These are phyloP conservation scores for Chloroceryle amazona DNA, from an alignment of 2,797 vertebrate species.

Conservation along the genomic window DNA sequence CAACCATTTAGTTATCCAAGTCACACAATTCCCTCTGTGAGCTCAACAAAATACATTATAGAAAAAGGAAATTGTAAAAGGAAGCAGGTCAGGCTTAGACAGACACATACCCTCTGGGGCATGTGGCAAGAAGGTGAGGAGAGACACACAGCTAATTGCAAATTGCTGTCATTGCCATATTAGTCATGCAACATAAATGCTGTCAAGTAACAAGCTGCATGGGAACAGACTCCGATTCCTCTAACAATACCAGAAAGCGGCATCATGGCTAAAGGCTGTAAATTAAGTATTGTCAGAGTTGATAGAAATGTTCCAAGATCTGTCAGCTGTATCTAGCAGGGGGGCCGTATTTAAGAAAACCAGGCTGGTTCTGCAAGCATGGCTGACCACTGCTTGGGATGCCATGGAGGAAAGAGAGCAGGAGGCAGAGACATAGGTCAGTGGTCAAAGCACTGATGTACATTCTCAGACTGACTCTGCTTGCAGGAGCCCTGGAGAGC, in stretches of 20 bases:
- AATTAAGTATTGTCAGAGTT: neutral
- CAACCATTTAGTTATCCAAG: neutral
- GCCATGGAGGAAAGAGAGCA: neutral
- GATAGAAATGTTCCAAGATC: neutral
- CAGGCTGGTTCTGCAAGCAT: neutral
- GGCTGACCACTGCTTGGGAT: neutral
- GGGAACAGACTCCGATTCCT: slow-evolving; percentile 38
- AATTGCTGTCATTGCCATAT: slow-evolving; percentile 19
- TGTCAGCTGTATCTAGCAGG: neutral
- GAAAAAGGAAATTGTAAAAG: neutral
- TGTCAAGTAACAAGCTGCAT: slow-evolving; percentile 41
- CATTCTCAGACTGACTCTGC: neutral
- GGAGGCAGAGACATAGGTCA: neutral
- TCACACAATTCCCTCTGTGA: neutral
- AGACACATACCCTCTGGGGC: fast-evolving
- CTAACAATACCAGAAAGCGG: slow-evolving; percentile 13
- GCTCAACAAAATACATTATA: neutral
- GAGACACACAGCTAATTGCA: slow-evolving; percentile 18
- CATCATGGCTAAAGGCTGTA: slow-evolving; percentile 15
- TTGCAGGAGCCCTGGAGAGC: neutral
- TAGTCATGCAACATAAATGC: slow-evolving; percentile 58
- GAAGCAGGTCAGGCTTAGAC: slow-evolving; percentile 11
- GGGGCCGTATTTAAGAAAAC: neutral
- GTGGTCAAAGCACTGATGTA: fast-evolving
- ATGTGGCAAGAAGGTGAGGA: neutral